These are phyloP conservation scores for Zoanthus sansibaricus DNA, from an alignment of 92 coral and sea anemone species.

Conservation along the genomic window DNA sequence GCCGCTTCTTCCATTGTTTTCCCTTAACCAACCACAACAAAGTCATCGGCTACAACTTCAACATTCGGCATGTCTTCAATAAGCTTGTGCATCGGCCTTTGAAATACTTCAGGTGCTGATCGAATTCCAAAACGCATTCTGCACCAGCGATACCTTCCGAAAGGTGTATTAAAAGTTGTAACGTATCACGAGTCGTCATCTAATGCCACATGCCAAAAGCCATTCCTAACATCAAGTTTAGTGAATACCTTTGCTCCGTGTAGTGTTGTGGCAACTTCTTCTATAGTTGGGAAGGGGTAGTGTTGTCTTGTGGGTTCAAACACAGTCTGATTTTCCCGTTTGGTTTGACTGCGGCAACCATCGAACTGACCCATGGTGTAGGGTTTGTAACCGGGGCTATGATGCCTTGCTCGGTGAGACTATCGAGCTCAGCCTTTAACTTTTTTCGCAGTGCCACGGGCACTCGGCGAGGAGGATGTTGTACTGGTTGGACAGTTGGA, in stretches of 20 bases:
- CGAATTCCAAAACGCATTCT: too few relatives aligned
- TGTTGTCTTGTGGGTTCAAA: too few relatives aligned
- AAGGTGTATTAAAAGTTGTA: too few relatives aligned
- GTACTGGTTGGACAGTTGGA: too few relatives aligned
- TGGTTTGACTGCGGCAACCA: too few relatives aligned
- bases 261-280: not conserved
- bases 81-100: not conserved
- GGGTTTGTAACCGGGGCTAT: too few relatives aligned
- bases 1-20: not conserved
- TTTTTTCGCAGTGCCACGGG: too few relatives aligned
- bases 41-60: not conserved
- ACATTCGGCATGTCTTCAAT: not conserved
- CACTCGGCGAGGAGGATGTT: too few relatives aligned
- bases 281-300: not conserved
- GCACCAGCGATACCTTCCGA: too few relatives aligned
- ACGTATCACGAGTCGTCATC: not conserved
- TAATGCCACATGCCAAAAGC: not conserved
- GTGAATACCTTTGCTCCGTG: not conserved
- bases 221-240: constrained; percentile 1
- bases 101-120: not conserved
- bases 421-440: not conserved
- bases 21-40: not conserved
- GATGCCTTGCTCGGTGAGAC: too few relatives aligned
- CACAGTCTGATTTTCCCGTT: too few relatives aligned
- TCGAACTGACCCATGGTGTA: too few relatives aligned